Conservation (phyloP, 2,888 invertebrate species). For the Miltochrista miniata region DNA sequence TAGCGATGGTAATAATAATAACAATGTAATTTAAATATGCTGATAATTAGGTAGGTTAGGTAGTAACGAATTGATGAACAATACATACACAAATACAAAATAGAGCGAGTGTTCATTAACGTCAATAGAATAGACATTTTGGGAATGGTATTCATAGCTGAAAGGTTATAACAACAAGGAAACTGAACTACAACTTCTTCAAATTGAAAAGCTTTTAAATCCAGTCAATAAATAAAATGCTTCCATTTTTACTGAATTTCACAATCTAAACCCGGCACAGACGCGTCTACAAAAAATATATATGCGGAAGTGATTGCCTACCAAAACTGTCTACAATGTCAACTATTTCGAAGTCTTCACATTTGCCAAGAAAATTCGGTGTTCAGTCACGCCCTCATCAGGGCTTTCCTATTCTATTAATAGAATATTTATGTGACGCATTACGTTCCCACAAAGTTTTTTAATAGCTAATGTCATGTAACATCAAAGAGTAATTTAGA, state of each 20-base stretch:
- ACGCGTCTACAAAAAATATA: constrained; percentile 27
- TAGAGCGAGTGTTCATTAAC: no score
- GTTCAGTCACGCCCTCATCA: constrained; percentile 51
- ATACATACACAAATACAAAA: no score
- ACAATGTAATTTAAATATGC: not conserved
- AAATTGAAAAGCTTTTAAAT: no score
- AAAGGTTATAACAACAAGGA: no score
- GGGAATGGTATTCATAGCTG: no score
- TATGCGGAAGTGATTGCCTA: constrained; percentile 60
- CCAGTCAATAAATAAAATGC: not conserved
- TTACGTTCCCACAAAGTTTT: constrained; percentile 12
- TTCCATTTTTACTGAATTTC: not conserved
- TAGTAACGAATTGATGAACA: no score
- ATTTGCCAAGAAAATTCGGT: constrained; percentile 55
- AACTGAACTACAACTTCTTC: no score
- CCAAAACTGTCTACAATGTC: constrained; percentile 68
- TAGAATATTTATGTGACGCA: constrained; percentile 37
- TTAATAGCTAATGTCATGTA: constrained; percentile 17
- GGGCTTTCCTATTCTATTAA: constrained; percentile 55
- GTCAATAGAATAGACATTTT: no score
- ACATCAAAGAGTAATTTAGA: not conserved
- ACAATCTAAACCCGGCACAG: not conserved
- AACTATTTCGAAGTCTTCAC: constrained; percentile 63
- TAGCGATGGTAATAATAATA: not conserved
- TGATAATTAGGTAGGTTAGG: not conserved